Evolutionary conservation across 2,113 vertebrate species (phyloP), one percentile per base, ranked within the genome.

Genomic region (Myiopsitta monachus): DNA sequence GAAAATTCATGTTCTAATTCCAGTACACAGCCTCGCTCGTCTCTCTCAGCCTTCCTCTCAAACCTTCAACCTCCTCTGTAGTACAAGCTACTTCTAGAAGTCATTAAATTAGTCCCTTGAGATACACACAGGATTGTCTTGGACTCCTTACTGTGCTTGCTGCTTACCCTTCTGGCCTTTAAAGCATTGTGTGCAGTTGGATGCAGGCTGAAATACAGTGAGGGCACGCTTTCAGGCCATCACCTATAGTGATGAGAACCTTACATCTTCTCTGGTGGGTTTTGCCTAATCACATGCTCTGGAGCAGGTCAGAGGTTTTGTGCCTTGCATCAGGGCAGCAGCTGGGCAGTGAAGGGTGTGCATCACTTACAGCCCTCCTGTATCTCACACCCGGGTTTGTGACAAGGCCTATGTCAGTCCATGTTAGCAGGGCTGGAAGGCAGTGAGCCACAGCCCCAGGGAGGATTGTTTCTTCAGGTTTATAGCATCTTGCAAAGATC

Each of bases 161-260:
- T 87, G 9, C 69, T 59, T 28, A 22, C 30, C 22, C 31, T 85
- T 36, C 38, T 91, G 79, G 14, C 57, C 31, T 14, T 59, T 6
- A 22, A 67, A 85, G 62, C 66, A 1, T 15, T 16, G 23, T 1
- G 4, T 33, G 57, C 24, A 9, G 33, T 14, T 0, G 0, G 44
- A 31, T 19, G 9, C 26, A 1, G 1, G 55, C 23, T 41, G 43
- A 82, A 36, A 24, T 22, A 4, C 4, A 39, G 41, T 1, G 1
- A 39, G 41, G 24, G 14, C 4, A 3, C 3, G 22, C 8, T 86
- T 36, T 80, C 73, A 54, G 47, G 28, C n/a, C n/a, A 11, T 27
- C 5, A 2, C n/a, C 27, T 26, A 0, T 1, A 15, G 64, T 30
- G 46, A 26, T 31, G 38, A 59, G 62, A 44, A 12, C 33, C n/a